Conservation (phyloP, 92 coral and sea anemone species). For the Anthopleura xanthogrammica region DNA sequence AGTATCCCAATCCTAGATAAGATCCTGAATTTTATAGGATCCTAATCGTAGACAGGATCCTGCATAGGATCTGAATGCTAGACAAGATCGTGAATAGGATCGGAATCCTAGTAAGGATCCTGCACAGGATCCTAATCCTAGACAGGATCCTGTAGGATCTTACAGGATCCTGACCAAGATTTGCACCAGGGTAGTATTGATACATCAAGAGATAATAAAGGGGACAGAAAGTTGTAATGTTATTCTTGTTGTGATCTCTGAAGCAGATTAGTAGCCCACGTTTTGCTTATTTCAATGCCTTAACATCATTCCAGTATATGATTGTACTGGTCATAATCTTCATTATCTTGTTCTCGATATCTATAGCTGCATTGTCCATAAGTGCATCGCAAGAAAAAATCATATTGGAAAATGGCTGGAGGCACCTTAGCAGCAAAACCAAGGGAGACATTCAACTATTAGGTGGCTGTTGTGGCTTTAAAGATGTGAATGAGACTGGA, state of each 20-base stretch:
- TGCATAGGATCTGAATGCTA: too few species aligned
- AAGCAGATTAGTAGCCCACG: not conserved
- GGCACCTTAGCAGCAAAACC: conserved; percentile 50
- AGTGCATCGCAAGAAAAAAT: conserved; percentile 55
- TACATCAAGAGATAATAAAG: too few species aligned
- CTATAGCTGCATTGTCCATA: conserved; percentile 87
- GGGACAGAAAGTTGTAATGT: too few species aligned
- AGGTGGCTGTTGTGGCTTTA: conserved; percentile 89
- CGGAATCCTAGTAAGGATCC: too few species aligned
- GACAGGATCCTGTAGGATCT: too few species aligned
- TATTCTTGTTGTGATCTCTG: not conserved
- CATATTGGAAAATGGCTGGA: conserved; percentile 73
- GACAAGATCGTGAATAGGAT: too few species aligned
- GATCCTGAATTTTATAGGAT: too few species aligned
- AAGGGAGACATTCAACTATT: conserved; percentile 54
- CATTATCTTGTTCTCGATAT: conserved; percentile 84
- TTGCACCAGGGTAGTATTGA: too few species aligned
- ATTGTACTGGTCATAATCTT: conserved; percentile 78
- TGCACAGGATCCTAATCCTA: too few species aligned
- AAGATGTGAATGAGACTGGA: conserved; percentile 23
- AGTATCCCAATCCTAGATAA: too few species aligned
- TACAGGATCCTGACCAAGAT: too few species aligned
- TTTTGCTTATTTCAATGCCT: conserved; percentile 36
- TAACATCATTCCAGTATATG: conserved; percentile 77
- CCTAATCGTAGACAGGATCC: too few species aligned